Conservation (phyloP, 2,888 invertebrate genomes). For the Zhuqinia jingwanae region DNA sequence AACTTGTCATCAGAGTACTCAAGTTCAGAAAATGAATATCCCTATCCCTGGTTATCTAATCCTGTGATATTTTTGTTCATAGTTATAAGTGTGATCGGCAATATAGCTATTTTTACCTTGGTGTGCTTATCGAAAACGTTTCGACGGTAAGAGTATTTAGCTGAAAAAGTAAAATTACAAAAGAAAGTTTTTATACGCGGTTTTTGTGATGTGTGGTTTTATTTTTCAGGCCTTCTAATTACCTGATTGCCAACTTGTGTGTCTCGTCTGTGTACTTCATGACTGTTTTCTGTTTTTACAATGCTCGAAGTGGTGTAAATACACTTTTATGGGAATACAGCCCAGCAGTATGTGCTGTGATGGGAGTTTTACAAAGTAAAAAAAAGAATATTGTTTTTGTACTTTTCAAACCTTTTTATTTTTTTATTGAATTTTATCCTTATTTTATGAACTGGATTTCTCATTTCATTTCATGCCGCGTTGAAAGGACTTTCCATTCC, state of each 20-base stretch:
- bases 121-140: constrained; percentile 65
- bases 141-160: constrained; percentile 63
- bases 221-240: constrained; percentile 70
- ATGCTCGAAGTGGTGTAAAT: constrained; percentile 34
- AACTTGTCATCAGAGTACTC: not conserved
- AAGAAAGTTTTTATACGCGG: not conserved
- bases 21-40: not conserved
- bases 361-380: constrained; percentile 64
- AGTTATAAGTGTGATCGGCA: not conserved
- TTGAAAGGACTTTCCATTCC: constrained; percentile 58
- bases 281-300: constrained; percentile 50
- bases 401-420: not conserved
- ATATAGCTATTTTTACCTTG: constrained; percentile 14
- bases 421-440: too few relatives aligned
- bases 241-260: constrained; percentile 74
- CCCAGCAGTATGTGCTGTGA: constrained; percentile 44
- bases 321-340: constrained; percentile 53
- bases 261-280: constrained; percentile 70
- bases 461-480: too few relatives aligned
- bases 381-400: too few relatives aligned
- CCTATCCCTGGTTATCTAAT: not conserved
- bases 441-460: too few relatives aligned
- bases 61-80: not conserved
- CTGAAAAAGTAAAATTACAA: not conserved
- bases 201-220: not conserved